A percentile compares a stretch with the other conserved stretches of the same genome.
phyloP scores from a whole-genome alignment of 2,797 vertebrate species.

The Ceryle rudis region DNA sequence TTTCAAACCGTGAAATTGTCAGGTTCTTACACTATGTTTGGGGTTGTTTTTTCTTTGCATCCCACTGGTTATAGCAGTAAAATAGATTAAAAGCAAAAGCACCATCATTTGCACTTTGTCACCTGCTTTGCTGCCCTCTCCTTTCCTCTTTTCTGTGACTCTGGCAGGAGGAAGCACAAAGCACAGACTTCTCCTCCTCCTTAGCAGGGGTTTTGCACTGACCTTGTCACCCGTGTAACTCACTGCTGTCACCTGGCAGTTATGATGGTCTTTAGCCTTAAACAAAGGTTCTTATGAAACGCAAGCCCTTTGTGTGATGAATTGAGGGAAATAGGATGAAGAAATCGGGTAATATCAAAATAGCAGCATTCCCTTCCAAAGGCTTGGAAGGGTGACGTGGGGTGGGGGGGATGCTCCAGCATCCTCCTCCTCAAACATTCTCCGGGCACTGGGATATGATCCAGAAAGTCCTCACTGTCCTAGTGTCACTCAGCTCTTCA shows the following conservation, averaged over 20 bases:
- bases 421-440: not conserved
- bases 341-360: not conserved
- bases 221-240: accelerated
- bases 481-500: not conserved
- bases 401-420: not conserved
- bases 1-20: not conserved
- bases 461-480: not conserved
- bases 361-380: not conserved
- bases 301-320: conserved; percentile 34
- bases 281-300: conserved; percentile 2
- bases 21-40: not conserved
- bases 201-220: not conserved
- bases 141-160: not conserved
- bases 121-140: not conserved
- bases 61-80: not conserved
- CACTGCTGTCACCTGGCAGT: not conserved
- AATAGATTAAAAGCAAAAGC: not conserved
- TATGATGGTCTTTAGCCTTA: conserved; percentile 16
- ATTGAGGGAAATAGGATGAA: conserved; percentile 12
- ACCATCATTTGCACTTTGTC: not conserved
- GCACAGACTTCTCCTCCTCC: not conserved
- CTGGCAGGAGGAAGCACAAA: not conserved
- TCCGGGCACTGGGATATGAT: not conserved
- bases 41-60: not conserved
- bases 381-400: not conserved